These are phyloP conservation scores for Astatoreochromis straeleni DNA, from an alignment of 2,113 vertebrate genomes.

Conservation along the genomic window DNA sequence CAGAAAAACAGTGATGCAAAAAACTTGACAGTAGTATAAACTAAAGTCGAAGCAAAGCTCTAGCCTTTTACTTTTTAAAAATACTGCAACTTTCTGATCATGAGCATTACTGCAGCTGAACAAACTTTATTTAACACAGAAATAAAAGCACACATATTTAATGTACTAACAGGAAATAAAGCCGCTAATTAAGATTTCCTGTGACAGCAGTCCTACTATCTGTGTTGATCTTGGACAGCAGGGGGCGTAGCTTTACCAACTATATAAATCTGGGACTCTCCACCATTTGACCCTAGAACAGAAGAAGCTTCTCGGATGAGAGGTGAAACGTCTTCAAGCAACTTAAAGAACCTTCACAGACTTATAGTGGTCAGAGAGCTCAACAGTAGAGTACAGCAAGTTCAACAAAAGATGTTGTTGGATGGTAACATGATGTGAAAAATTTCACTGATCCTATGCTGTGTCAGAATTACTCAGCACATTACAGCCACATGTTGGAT, in stretches of 20 bases:
- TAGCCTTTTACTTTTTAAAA: neutral
- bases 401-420: neutral
- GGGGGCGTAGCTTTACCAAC: neutral
- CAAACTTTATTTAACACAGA: neutral
- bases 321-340: neutral
- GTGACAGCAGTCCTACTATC: neutral
- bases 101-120: neutral
- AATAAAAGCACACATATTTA: neutral
- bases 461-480: neutral
- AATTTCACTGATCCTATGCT: neutral
- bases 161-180: neutral
- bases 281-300: neutral
- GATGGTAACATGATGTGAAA: neutral
- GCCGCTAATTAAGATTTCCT: neutral
- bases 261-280: neutral
- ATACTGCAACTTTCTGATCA: neutral
- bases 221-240: neutral
- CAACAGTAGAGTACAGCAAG: neutral
- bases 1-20: neutral
- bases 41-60: neutral
- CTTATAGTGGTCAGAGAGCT: neutral
- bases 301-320: neutral
- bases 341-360: neutral
- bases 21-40: neutral
- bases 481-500: neutral